Conservation (phyloP, 2,888 invertebrate genomes). For the Iselma pallidipennis region DNA sequence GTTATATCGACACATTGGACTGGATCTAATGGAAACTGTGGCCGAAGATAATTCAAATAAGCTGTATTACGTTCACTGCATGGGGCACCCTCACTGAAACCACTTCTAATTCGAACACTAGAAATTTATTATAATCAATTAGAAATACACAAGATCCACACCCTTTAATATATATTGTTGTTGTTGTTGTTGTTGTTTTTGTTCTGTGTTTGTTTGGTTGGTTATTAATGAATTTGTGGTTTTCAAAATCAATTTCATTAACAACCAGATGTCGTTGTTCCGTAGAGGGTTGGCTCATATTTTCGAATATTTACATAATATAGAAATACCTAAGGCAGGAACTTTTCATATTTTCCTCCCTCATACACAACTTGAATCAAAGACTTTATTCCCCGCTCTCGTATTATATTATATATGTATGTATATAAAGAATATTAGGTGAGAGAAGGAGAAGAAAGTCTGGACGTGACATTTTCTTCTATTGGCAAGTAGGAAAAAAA, state of each 20-base stretch:
- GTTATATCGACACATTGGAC: constrained; percentile 47
- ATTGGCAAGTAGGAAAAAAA: background rate
- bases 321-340: background rate
- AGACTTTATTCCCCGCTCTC: background rate
- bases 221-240: no score
- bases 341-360: background rate
- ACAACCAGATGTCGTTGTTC: no score
- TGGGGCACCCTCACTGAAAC: constrained; percentile 39
- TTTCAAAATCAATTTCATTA: no score
- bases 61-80: constrained; percentile 48
- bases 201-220: no score
- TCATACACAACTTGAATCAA: no score
- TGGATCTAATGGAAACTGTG: constrained; percentile 29
- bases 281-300: background rate
- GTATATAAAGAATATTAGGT: background rate
- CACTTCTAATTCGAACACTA: constrained; percentile 6
- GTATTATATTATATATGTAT: no score
- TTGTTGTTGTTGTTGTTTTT: background rate
- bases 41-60: constrained; percentile 33
- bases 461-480: background rate
- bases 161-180: no score
- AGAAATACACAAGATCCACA: no score
- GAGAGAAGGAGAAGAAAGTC: background rate
- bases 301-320: background rate
- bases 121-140: background rate